These are phyloP conservation scores for Artemia sinica DNA, from an alignment of 2,888 invertebrate genomes.

Conservation along the genomic window DNA sequence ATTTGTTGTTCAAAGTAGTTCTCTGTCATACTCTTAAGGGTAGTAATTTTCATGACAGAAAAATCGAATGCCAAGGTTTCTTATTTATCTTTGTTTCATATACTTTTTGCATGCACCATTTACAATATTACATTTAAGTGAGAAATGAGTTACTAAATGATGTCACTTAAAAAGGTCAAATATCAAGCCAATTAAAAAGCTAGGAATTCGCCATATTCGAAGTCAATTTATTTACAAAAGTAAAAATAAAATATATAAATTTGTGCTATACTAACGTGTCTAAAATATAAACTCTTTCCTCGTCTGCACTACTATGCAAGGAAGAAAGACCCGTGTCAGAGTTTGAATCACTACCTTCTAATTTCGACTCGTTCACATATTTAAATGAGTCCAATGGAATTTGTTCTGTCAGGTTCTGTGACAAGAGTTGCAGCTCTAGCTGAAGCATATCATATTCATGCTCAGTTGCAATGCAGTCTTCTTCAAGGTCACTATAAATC, in stretches of 20 bases:
- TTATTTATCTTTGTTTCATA: too few species aligned
- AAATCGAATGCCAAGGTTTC: too few species aligned
- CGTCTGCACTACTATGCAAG: conserved; percentile 9
- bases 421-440: background rate
- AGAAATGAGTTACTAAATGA: too few species aligned
- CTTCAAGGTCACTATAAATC: conserved; percentile 4
- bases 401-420: background rate
- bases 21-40: too few species aligned
- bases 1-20: too few species aligned
- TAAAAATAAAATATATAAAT: background rate
- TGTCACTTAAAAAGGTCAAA: too few species aligned
- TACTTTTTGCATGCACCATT: too few species aligned
- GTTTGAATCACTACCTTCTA: conserved; percentile 13
- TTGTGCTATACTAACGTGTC: background rate
- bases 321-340: conserved; percentile 9
- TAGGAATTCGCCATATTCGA: too few species aligned
- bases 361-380: conserved; percentile 2
- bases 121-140: too few species aligned
- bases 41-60: too few species aligned
- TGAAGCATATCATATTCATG: background rate
- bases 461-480: background rate
- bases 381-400: background rate
- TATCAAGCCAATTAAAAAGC: too few species aligned
- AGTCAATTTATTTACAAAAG: conserved; percentile 5
- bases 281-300: conserved; percentile 3